A percentile compares a stretch with the other conserved stretches of the same genome.
Evolutionary conservation across 2,888 invertebrate genomes (phyloP).

Genomic region (Tanypteryx hageni): DNA sequence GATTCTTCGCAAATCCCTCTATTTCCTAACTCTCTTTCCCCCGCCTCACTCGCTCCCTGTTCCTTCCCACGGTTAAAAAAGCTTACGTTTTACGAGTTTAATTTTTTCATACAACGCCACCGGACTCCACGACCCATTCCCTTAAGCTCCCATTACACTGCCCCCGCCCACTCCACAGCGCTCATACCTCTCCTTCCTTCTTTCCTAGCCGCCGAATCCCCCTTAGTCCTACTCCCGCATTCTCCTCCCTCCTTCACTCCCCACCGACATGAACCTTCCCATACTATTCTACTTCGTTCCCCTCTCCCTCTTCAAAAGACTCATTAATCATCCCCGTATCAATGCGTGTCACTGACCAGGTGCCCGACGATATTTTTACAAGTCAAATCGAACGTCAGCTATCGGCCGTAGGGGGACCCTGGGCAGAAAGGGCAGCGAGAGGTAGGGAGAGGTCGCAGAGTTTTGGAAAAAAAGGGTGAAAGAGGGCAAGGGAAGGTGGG

Average conservation of each 20-base stretch:
- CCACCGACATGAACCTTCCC: neutral
- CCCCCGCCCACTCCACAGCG: neutral
- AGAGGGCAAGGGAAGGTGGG: neutral
- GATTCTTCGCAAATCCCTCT: no score
- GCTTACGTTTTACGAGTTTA: neutral
- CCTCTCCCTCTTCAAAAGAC: neutral
- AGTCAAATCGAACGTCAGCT: slow-evolving; percentile 60
- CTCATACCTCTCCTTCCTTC: neutral
- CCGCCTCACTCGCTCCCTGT: neutral
- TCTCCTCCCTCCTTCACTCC: neutral
- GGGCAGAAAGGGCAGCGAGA: neutral
- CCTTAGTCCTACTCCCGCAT: neutral
- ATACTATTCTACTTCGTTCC: neutral
- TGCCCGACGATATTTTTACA: slow-evolving; percentile 53
- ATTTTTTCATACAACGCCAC: neutral
- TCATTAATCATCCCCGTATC: slow-evolving; percentile 60
- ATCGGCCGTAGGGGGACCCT: slow-evolving; percentile 13
- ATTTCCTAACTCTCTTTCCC: neutral
- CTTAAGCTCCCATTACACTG: neutral
- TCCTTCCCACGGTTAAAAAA: slow-evolving; percentile 8
- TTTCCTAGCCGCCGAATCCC: neutral
- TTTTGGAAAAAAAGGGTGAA: neutral
- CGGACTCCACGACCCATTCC: neutral
- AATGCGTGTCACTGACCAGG: slow-evolving; percentile 60
- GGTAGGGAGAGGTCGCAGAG: neutral